Evolutionary conservation across 1,140 invertebrate species (phyloP), one percentile per base, ranked within the genome.

Genomic region (Palaemon carinicauda): DNA sequence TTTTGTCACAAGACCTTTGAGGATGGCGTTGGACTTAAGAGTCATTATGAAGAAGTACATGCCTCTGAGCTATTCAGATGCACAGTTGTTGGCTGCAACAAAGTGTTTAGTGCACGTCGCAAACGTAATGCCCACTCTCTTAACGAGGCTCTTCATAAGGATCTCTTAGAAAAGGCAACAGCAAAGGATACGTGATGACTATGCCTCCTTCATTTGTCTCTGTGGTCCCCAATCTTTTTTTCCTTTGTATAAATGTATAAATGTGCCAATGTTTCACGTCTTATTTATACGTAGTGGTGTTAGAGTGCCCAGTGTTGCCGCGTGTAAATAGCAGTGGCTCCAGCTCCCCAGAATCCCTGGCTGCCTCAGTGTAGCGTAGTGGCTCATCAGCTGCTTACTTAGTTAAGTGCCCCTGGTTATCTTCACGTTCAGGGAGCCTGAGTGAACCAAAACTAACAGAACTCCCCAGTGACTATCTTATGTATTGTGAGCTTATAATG

Each of bases 51-150:
- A 90, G 93, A 92, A 56, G 90, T 93, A 53, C 96, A 97, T 90
- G 90, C 95, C 75, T 88, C 89, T 91, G 94, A 96, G 94, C 92
- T 96, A 94, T 95, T 95, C 91, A 94, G 94, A 90, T 96, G 96
- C 92, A 95, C 95, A 27, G 94, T 96, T 51, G 93, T 94, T 82
- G 95, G 95, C 56, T 96, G 96, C 92, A 94, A 94, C n/a, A 95
- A 96, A 93, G 94, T 96, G 89, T 96, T 96, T 91, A 94, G 95
- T 88, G 96, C 95, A 53, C 91, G 95, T 29, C 94, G 95, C 65
- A 95, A 95, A 82, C 92, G 96, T 14, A 96, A 96, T 90, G 91
- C 94, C 5, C 95, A 96, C 91, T 93, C 93, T 65, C 94, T 93
- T 74, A 93, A 93, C 89, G 93, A 90, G 53, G 90, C 79, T 69